Percentiles rank a stretch among this genome's conserved stretches.
phyloP scores from a whole-genome alignment of 2,113 vertebrate genomes.

The Entomyzon cyanotis region DNA sequence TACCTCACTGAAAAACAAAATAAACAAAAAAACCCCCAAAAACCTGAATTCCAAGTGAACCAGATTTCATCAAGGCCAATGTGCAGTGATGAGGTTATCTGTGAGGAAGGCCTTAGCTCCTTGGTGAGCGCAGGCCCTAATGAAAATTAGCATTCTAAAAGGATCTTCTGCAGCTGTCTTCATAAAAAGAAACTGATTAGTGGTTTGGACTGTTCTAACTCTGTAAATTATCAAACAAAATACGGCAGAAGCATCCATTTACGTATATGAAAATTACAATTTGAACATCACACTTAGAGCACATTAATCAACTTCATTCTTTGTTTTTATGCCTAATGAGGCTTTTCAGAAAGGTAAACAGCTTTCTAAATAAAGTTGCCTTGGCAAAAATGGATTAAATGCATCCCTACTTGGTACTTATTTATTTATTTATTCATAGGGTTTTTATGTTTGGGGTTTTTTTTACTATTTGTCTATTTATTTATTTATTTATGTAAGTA shows the following conservation, averaged over 20 bases:
- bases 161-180: conserved; percentile 78
- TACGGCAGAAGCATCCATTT: conserved; percentile 78
- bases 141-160: conserved; percentile 79
- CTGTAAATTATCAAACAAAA: conserved; percentile 84
- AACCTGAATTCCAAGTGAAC: background rate
- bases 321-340: conserved; percentile 83
- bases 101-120: conserved; percentile 12
- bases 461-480: background rate
- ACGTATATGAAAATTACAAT: conserved; percentile 80
- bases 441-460: background rate
- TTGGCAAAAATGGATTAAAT: conserved; percentile 73
- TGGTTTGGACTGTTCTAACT: conserved; percentile 79
- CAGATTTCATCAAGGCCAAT: background rate
- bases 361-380: conserved; percentile 80
- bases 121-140: conserved; percentile 61
- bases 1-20: background rate
- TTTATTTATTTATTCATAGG: background rate
- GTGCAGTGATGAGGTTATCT: conserved; percentile 24
- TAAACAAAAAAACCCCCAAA: background rate
- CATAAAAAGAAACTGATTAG: conserved; percentile 83
- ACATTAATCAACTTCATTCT: conserved; percentile 85
- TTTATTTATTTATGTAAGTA: background rate
- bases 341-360: conserved; percentile 81
- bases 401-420: background rate
- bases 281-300: conserved; percentile 79